Conservation (phyloP, 2,888 invertebrate species). For the Anorthoa munda region DNA sequence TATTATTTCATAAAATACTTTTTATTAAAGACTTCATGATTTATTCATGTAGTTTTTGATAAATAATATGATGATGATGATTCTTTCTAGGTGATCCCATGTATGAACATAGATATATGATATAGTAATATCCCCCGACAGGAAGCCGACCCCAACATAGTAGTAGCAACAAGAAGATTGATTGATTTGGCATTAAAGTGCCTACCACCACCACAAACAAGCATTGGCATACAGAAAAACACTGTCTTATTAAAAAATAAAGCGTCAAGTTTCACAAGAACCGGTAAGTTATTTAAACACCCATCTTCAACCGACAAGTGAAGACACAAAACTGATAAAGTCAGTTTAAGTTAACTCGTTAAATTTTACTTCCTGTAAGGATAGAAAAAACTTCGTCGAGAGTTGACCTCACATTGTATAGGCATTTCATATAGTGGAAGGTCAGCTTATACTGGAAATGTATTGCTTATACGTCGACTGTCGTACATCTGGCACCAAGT, state of each 20-base stretch:
- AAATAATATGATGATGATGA: too few species aligned
- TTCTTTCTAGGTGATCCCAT: too few species aligned
- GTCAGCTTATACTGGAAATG: background rate
- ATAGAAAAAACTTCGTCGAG: background rate
- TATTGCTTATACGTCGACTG: background rate
- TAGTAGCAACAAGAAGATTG: too few species aligned
- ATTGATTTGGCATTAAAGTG: too few species aligned
- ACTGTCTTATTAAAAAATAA: background rate
- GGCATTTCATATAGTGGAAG: background rate
- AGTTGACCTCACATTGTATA: background rate
- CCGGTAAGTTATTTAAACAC: background rate
- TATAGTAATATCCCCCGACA: too few species aligned
- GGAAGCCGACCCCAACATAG: too few species aligned
- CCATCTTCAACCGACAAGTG: background rate
- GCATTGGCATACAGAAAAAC: too few species aligned
- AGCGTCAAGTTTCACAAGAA: constrained; percentile 1
- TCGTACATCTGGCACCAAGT: constrained; percentile 6
- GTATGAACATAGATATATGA: too few species aligned
- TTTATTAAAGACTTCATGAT: too few species aligned
- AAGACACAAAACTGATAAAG: constrained; percentile 9
- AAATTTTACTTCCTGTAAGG: background rate
- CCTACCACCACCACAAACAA: too few species aligned
- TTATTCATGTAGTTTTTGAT: too few species aligned
- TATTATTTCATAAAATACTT: too few species aligned
- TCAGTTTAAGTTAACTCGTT: constrained; percentile 34